Base-by-base conservation (phyloP, 2,113 vertebrate genomes). In the Ceratotherium simum region DNA sequence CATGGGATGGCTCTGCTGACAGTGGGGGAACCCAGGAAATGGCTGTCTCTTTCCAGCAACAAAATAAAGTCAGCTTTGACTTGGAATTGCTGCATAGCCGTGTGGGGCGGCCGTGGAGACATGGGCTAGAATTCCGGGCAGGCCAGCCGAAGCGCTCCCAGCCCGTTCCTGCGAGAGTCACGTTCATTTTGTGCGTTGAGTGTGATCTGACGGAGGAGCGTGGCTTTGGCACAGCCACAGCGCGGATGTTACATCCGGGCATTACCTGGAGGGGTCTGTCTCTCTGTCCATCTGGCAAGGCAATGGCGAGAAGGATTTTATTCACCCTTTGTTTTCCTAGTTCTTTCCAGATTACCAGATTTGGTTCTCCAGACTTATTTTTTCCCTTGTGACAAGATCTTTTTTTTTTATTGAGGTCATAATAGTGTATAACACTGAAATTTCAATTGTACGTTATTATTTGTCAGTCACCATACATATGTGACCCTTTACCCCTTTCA, bases 131-230 rank as follows among this genome's bases (percentile, higher is more conserved):
- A 23, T 1, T 56, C 36, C n/a, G 0, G n/a, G 29, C 1, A 5
- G 25, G 25, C 64, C 27, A 21, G 12, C 9, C 21, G 70, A 29
- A 2, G 23, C 27, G 14, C 46, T 11, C 42, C 14, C 2, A 17
- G 36, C 42, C 12, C 1, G 6, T 18, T 54, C 23, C 31, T 2
- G 2, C 4, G 14, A 83, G 36, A 48, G 2, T 1, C 1, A 0
- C 36, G 11, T 0, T 5, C 17, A 0, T 0, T 1, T 18, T 20
- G 8, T 5, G 21, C 14, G 56, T 10, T 13, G 58, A 7, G 21
- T 21, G 0, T 14, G 2, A 27, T 2, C 1, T 9, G 36, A 23
- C 0, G 8, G 7, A 11, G 13, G 46, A 20, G 2, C 3, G 42
- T 8, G n/a, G 31, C 73, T 60, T 58, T 39, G 31, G 33, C 65